Evolutionary conservation across 53 echinoderm and acorn worm genomes (phyloP).

Genomic region (Echinarachnius parma): DNA sequence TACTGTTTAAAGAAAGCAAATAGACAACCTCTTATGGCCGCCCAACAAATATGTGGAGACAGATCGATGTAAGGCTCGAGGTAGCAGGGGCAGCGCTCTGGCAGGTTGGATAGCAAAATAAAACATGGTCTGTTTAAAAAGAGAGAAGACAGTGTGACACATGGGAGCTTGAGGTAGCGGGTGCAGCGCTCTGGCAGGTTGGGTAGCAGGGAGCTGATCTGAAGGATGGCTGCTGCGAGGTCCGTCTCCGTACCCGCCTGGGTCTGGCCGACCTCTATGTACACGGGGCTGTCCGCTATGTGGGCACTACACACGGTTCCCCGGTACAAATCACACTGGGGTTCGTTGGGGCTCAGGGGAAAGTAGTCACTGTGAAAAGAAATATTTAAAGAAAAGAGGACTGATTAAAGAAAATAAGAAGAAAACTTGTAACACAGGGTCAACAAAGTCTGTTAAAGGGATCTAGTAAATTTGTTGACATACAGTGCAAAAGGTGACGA

Average conservation of each 20-base stretch:
- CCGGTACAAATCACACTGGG: constrained; percentile 71
- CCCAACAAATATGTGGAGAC: no score
- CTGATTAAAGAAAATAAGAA: neutral
- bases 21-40: no score
- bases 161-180: constrained; percentile 77
- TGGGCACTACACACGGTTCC: constrained; percentile 69
- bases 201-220: constrained; percentile 56
- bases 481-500: no score
- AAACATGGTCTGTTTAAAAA: no score
- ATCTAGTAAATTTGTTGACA: neutral
- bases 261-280: constrained; percentile 49
- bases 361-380: constrained; percentile 47
- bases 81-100: no score
- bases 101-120: constrained; percentile 10
- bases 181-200: no score
- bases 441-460: neutral
- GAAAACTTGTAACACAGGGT: neutral
- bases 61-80: no score
- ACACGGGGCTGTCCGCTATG: constrained; percentile 59
- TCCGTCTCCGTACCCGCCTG: constrained; percentile 63
- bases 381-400: neutral
- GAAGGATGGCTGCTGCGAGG: constrained; percentile 51
- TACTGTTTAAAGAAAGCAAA: no score
- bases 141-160: no score
- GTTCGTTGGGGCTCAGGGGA: constrained; percentile 21